Percentiles rank a stretch among this genome's conserved stretches.
phyloP scores from a whole-genome alignment of 2,888 invertebrate species.

The Sabellastarte sp. region DNA sequence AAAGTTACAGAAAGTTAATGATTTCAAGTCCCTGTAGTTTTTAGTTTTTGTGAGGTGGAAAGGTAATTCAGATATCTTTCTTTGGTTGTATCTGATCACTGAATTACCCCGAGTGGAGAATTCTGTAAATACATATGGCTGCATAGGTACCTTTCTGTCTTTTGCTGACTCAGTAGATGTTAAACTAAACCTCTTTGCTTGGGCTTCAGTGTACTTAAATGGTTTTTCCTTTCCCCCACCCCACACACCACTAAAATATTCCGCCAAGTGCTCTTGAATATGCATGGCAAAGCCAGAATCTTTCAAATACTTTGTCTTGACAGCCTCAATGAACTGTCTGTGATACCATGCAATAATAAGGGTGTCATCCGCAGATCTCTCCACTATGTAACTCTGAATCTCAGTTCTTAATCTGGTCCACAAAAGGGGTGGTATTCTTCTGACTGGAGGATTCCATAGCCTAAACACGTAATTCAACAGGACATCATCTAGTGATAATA shows the following conservation, averaged over 20 bases:
- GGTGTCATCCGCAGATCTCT: constrained; percentile 8
- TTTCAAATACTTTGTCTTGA: neutral
- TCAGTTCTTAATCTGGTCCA: constrained; percentile 9
- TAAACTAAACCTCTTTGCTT: neutral
- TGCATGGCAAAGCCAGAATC: constrained; percentile 3
- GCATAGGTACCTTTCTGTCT: constrained; percentile 43
- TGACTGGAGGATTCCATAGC: constrained; percentile 1
- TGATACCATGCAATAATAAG: constrained; percentile 9
- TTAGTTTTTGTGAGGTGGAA: constrained; percentile 36
- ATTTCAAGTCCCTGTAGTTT: constrained; percentile 81
- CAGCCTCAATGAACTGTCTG: constrained; percentile 10
- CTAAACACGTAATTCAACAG: neutral
- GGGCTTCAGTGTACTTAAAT: constrained; percentile 10
- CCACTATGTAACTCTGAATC: constrained; percentile 6
- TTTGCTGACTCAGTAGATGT: constrained; percentile 26
- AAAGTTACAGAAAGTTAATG: constrained; percentile 91
- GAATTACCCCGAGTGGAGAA: neutral
- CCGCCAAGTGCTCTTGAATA: neutral
- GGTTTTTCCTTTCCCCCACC: constrained; percentile 1
- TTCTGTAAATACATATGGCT: constrained; percentile 38
- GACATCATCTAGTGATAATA: constrained; percentile 10
- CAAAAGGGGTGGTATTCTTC: constrained; percentile 12
- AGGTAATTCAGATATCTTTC: constrained; percentile 50
- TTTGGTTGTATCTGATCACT: constrained; percentile 34
- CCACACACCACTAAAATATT: constrained; percentile 3